Base-by-base conservation (phyloP, 1,140 invertebrate species). In the Leptinotarsa texana region DNA sequence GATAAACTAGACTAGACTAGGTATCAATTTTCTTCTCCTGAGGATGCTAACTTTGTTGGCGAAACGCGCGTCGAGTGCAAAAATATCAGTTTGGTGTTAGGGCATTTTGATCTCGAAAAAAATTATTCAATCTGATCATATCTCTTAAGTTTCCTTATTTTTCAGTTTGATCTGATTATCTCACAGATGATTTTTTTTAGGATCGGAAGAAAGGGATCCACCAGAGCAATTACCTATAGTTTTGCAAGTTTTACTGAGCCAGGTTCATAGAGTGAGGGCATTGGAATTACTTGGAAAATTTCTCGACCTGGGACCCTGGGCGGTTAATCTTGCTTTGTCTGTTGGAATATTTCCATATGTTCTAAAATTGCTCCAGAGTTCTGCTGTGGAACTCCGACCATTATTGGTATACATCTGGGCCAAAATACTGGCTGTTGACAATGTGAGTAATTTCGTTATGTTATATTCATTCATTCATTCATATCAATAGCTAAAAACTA, bases 291-390 rank as follows among this genome's bases (percentile, higher is more conserved):
- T 99, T 4, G 96, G 96, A n/a, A 89, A 93, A 77, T 99, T 99
- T 87, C 88, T 99, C 21, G 96, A 99, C 84, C 89, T 99, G 27
- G 98, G 98, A 21, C 93, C 96, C 3, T 98, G 97, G 96, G 97
- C 98, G 18, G 98, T 99, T 2, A 97, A 96, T 87, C 88, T 97
- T 77, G 96, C 98, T 49, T 88, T 99, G 15, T 96, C 95, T 69
- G 98, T 99, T 57, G 98, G 98, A 76, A 99, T 99, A 79, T 99
- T 99, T 86, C 98, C 98, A 4, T 99, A 99, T 87, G 97, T 99
- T 76, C 88, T 99, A 11, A 99, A 99, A 85, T 86, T 99, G 74
- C 87, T 98, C 63, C 97, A 99, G 87, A 96, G 96, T 79, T 95
- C 93, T 77, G 96, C 96, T 2, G 90, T 91, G 79, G 98, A 99